Conservation (phyloP, 2,797 vertebrate species). For the Rhinatrema bivittatum region DNA sequence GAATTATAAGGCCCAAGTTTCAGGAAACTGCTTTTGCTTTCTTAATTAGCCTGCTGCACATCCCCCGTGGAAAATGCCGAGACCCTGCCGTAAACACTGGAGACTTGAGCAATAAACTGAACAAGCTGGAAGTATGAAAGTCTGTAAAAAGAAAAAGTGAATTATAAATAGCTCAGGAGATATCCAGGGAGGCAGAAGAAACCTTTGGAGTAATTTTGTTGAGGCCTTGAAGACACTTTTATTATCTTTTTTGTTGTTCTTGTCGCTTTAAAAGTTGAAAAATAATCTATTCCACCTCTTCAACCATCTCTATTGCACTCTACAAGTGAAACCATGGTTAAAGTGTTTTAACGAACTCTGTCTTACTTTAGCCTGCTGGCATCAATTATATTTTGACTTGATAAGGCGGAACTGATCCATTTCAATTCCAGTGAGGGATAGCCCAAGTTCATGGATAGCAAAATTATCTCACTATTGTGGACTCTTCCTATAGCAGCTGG, state of each 20-base stretch:
- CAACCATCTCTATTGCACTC: slow-evolving; percentile 12
- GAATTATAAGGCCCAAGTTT: too few species aligned
- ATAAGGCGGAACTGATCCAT: too few species aligned
- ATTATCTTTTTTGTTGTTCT: background rate
- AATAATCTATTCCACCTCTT: slow-evolving; percentile 13
- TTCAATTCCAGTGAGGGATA: background rate
- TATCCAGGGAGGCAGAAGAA: rapidly evolving
- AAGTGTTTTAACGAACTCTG: too few species aligned
- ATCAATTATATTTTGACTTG: too few species aligned
- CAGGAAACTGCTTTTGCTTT: rapidly evolving
- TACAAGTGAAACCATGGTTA: slow-evolving; percentile 17
- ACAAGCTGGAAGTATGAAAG: background rate
- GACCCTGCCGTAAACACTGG: rapidly evolving
- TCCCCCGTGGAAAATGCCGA: rapidly evolving
- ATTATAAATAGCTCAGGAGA: background rate
- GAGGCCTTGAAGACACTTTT: background rate
- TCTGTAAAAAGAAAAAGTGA: background rate
- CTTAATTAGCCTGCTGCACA: background rate
- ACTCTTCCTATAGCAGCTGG: too few species aligned
- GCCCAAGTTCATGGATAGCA: background rate
- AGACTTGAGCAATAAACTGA: rapidly evolving
- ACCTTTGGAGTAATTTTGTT: background rate
- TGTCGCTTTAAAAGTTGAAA: slow-evolving; percentile 8
- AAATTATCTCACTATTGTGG: too few species aligned
- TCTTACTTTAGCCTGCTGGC: too few species aligned